Base-by-base conservation (phyloP, 2,888 invertebrate species). In the Drosophila barbarae region DNA sequence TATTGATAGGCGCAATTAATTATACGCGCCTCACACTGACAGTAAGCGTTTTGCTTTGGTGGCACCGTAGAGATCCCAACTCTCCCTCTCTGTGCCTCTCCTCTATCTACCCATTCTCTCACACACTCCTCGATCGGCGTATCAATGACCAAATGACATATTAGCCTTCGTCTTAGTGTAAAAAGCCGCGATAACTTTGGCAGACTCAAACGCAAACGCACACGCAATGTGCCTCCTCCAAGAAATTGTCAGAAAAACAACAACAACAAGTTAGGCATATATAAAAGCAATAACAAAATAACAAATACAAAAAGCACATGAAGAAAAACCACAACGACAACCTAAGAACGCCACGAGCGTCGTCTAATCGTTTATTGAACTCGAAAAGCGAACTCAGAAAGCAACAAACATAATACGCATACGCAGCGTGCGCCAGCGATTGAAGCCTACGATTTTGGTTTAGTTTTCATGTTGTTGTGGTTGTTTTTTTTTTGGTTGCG, bases 131-230 rank as follows among this genome's bases (percentile, higher is more conserved):
- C 74, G 54, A 50, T 60, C 57, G 69, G 67, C 83, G 80, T 86
- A 86, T 82, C 82, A 82, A 84, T 86, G 85, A 83, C 86, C 86
- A 85, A 82, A 86, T 82, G 82, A 82, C 82, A 82, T 82, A 86
- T 82, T 82, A 86, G 86, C 82, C 79, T 84, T 79, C 83, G 80
- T 75, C 83, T 86, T 86, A 86, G 85, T 84, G 85, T 83, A 86
- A 86, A 84, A 85, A 84, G 84, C 76, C 68, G 72, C 83, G 81
- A 82, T 82, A 82, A 84, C 77, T 85, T 82, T 83, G 79, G 81
- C 84, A 85, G 83, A 74, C 82, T 73, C 70, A 71, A 65, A 77
- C 77, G 79, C 84, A 63, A 13, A 46, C 10, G 46, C 46, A 61
- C 60, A 58, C 47, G 46, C 49, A 72, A 32, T 41, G 35, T 57